phyloP scores from a whole-genome alignment of 2,888 invertebrate genomes.

The Drosophila buzzatii region DNA sequence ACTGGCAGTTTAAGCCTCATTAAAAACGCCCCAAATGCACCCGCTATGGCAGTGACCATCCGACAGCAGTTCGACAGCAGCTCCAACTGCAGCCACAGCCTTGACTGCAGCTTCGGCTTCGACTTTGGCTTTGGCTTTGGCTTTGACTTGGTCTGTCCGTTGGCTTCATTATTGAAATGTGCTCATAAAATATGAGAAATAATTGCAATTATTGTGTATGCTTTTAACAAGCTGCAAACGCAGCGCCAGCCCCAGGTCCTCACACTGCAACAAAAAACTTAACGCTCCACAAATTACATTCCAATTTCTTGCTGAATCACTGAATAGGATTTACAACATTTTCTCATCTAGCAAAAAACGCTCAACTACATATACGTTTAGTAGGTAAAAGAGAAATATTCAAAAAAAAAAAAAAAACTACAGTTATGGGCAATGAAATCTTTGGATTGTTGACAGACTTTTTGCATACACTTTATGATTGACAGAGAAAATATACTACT shows the following conservation, averaged over 20 bases:
- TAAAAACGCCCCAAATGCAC: constrained; percentile 73
- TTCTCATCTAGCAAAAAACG: not conserved
- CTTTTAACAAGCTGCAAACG: constrained; percentile 58
- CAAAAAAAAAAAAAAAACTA: not conserved
- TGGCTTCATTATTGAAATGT: constrained; percentile 70
- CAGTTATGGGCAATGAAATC: not conserved
- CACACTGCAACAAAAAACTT: constrained; percentile 26
- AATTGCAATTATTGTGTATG: constrained; percentile 75
- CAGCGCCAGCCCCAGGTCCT: constrained; percentile 13
- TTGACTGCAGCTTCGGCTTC: not conserved
- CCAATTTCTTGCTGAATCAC: not conserved
- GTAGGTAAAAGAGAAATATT: not conserved
- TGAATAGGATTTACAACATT: not conserved
- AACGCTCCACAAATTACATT: constrained; percentile 3
- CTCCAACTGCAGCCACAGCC: constrained; percentile 2
- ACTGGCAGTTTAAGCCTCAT: constrained; percentile 68
- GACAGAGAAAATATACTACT: not conserved
- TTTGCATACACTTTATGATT: not conserved
- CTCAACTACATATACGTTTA: too few relatives aligned
- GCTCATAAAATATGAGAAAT: constrained; percentile 76
- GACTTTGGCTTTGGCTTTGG: constrained; percentile 3
- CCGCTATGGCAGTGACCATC: constrained; percentile 49
- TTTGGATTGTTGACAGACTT: not conserved
- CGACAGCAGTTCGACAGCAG: constrained; percentile 3
- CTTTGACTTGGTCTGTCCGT: constrained; percentile 18